Evolutionary conservation across 2,888 invertebrate genomes (phyloP).

Genomic region (Biston stratarius): DNA sequence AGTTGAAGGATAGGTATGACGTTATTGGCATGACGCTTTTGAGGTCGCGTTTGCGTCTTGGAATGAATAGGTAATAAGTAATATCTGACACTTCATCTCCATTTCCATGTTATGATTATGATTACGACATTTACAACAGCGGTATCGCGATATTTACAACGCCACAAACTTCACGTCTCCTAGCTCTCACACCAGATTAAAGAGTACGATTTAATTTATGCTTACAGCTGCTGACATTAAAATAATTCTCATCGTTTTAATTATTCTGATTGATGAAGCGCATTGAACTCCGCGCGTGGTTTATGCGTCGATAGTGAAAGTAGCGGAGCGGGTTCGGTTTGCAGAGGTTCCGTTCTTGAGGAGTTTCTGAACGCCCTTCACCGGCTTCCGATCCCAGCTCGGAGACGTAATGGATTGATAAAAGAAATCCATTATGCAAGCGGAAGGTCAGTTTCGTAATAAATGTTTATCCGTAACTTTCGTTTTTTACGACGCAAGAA

Average conservation of each 20-base stretch:
- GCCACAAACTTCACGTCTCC: constrained; percentile 4
- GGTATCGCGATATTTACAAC: constrained; percentile 6
- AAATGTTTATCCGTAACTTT: constrained; percentile 42
- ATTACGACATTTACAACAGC: too few relatives aligned
- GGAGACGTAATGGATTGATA: constrained; percentile 44
- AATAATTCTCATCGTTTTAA: constrained; percentile 9
- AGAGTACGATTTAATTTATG: constrained; percentile 8
- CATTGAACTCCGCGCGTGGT: constrained; percentile 35
- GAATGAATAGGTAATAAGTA: constrained; percentile 21
- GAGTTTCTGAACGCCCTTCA: constrained; percentile 43
- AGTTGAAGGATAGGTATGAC: constrained; percentile 39
- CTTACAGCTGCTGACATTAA: constrained; percentile 9
- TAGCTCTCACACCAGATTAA: constrained; percentile 12
- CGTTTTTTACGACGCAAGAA: constrained; percentile 40
- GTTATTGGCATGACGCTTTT: constrained; percentile 33
- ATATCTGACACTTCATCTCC: background rate
- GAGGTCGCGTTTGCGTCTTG: constrained; percentile 33
- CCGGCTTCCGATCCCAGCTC: constrained; percentile 44
- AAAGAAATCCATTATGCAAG: constrained; percentile 48
- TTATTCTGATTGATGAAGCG: constrained; percentile 18
- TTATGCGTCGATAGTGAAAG: constrained; percentile 47
- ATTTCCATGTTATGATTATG: background rate
- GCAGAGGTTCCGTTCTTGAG: constrained; percentile 34
- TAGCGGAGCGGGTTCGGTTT: constrained; percentile 40
- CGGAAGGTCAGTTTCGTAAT: constrained; percentile 49